phyloP scores from a whole-genome alignment of 2,113 vertebrate species.

The Gracilinanus agilis region DNA sequence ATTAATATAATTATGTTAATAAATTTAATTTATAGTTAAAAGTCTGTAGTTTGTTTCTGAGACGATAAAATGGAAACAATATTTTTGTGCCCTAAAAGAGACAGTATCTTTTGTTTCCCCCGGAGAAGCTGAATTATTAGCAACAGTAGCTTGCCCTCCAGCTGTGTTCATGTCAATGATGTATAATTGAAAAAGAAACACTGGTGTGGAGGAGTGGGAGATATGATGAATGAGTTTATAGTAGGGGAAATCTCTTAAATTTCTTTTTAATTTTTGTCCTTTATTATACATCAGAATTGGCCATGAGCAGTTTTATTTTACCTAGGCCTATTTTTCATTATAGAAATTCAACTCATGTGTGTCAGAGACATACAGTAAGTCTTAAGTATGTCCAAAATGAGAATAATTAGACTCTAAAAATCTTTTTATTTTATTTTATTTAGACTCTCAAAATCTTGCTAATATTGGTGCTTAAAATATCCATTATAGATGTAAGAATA shows the following conservation, averaged over 20 bases:
- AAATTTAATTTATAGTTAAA: constrained; percentile 8
- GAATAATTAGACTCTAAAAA: neutral
- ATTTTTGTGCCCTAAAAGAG: constrained; percentile 54
- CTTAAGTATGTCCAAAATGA: constrained; percentile 1
- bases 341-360: constrained; percentile 39
- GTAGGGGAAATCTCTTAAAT: neutral
- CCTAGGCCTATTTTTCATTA: constrained; percentile 32
- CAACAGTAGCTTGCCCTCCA: neutral
- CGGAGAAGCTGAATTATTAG: constrained; percentile 1
- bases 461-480: neutral
- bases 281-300: neutral
- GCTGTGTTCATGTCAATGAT: constrained; percentile 27
- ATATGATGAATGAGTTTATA: neutral
- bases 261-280: neutral
- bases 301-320: constrained; percentile 35
- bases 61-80: constrained; percentile 52
- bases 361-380: neutral
- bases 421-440: neutral
- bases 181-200: constrained; percentile 2
- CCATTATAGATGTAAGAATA: neutral
- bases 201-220: neutral
- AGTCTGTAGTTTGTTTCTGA: constrained; percentile 63
- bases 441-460: neutral
- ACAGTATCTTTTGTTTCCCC: constrained; percentile 56
- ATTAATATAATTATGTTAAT: neutral